A percentile compares a stretch with the other conserved stretches of the same genome.
Conservation (phyloP, 2,888 invertebrate species). For the Pegoplata infirma region DNA sequence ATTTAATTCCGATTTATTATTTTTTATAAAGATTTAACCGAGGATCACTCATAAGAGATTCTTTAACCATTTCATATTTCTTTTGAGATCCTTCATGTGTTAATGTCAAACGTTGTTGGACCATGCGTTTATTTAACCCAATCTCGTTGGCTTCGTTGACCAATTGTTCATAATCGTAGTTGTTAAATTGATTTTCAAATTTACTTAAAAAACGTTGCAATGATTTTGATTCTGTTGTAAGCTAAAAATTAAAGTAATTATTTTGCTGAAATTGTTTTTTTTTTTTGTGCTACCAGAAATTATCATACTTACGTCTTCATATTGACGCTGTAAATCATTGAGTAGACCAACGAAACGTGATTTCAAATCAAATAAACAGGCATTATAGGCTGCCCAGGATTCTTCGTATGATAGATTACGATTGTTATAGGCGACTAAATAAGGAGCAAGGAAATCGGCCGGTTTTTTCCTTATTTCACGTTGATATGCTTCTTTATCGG, state of each 20-base stretch:
- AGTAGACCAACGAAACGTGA: conserved; percentile 82
- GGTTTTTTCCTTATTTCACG: conserved; percentile 79
- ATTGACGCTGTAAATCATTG: conserved; percentile 82
- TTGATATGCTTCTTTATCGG: conserved; percentile 74
- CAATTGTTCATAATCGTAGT: conserved; percentile 74
- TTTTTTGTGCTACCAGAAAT: too few species aligned
- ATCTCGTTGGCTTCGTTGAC: conserved; percentile 74
- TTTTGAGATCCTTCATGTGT: conserved; percentile 76
- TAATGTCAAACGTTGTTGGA: conserved; percentile 75
- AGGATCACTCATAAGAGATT: conserved; percentile 70
- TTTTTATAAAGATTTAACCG: conserved; percentile 69
- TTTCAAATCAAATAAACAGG: conserved; percentile 84
- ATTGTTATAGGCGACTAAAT: conserved; percentile 79
- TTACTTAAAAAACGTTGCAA: conserved; percentile 74
- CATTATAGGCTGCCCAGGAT: conserved; percentile 71
- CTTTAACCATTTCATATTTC: conserved; percentile 75
- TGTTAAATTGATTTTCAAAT: conserved; percentile 75
- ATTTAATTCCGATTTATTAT: too few species aligned
- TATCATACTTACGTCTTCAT: conserved; percentile 80
- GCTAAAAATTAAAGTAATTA: too few species aligned
- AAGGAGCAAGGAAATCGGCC: conserved; percentile 81
- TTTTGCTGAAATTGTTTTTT: too few species aligned
- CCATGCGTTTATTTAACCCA: conserved; percentile 75
- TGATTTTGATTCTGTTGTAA: conserved; percentile 74
- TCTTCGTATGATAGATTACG: conserved; percentile 68